Evolutionary conservation across 2,797 vertebrate species (phyloP).

Genomic region (Sebastes glaucus): DNA sequence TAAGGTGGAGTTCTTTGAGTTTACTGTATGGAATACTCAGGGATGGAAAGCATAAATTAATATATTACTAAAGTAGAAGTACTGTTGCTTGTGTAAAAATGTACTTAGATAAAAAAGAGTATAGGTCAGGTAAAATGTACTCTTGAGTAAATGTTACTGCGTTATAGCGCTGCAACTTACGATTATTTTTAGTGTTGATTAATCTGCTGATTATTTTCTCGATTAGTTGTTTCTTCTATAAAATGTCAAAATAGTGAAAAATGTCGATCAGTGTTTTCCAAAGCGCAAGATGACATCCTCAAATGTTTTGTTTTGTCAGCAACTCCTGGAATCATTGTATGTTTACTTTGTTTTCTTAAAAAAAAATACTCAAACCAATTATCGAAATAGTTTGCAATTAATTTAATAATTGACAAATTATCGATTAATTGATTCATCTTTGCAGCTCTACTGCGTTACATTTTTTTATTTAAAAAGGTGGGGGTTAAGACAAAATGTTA

Average conservation of each 20-base stretch:
- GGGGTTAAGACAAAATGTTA: background rate
- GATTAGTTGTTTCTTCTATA: too few relatives aligned
- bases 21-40: background rate
- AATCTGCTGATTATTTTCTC: too few relatives aligned
- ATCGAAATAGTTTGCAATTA: too few relatives aligned
- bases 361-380: too few relatives aligned
- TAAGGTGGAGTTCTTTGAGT: background rate
- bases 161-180: background rate
- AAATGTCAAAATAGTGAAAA: too few relatives aligned
- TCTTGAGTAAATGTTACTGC: background rate
- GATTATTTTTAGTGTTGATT: too few relatives aligned
- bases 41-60: background rate
- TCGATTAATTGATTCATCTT: rapidly evolving
- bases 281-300: rapidly evolving
- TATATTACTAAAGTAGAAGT: background rate
- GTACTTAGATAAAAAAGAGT: background rate
- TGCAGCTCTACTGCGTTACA: background rate
- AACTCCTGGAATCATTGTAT: too few relatives aligned
- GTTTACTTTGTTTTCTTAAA: too few relatives aligned
- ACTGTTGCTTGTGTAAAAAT: background rate
- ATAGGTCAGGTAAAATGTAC: background rate
- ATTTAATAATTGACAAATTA: too few relatives aligned
- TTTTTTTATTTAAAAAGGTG: background rate
- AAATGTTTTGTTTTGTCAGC: too few relatives aligned
- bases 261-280: too few relatives aligned